Conservation (phyloP, 2,113 vertebrate genomes). For the Bos indicus region DNA sequence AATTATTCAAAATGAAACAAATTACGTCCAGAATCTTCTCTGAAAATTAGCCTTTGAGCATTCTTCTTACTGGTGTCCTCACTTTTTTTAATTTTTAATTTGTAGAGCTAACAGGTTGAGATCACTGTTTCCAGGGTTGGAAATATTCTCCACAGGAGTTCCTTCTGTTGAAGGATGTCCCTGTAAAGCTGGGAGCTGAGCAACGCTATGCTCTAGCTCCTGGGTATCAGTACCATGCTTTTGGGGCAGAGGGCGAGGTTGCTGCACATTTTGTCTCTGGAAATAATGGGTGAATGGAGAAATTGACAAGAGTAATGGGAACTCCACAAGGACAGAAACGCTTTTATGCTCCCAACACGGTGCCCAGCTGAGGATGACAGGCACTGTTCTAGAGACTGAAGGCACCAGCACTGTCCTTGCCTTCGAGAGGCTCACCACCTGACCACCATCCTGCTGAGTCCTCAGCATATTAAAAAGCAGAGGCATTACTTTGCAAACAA, state of each 20-base stretch:
- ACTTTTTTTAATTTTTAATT: background rate
- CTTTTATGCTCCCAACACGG: background rate
- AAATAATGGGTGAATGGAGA: background rate
- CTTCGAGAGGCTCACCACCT: background rate
- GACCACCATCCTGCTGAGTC: background rate
- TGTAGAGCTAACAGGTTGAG: background rate
- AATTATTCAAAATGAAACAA: background rate
- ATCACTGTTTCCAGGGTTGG: background rate
- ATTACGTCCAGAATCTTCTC: background rate
- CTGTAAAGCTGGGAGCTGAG: background rate
- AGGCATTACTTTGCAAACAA: background rate
- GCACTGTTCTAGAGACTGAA: background rate
- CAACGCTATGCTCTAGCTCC: background rate
- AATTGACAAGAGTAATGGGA: background rate
- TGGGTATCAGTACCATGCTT: background rate
- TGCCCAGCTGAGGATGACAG: background rate
- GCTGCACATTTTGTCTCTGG: background rate
- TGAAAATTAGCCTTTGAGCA: background rate
- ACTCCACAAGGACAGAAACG: background rate
- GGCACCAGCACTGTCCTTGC: accelerated
- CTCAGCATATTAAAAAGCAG: background rate
- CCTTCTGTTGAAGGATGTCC: background rate
- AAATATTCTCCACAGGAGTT: background rate
- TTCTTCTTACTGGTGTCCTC: background rate
- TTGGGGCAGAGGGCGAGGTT: background rate